Percentiles rank a stretch among this genome's conserved stretches.
Conservation (phyloP, 2,797 vertebrate species). For the Sardinella longiceps region DNA sequence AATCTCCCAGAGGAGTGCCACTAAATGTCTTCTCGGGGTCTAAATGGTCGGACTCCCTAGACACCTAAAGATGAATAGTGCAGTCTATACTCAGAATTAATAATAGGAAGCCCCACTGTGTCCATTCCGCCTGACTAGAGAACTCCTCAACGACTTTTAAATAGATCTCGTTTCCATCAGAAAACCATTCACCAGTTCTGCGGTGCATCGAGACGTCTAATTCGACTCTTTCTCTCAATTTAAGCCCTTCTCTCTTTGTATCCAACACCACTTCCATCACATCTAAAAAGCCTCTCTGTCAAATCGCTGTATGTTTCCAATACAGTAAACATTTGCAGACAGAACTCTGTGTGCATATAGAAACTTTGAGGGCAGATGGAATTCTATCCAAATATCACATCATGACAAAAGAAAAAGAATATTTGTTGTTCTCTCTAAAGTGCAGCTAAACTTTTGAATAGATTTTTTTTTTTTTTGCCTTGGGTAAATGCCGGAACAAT, state of each 20-base stretch:
- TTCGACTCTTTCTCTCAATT: neutral
- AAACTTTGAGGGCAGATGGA: neutral
- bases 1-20: neutral
- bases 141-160: constrained; percentile 49
- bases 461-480: neutral
- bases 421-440: neutral
- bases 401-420: neutral
- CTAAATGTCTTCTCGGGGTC: constrained; percentile 35
- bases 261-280: neutral
- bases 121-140: constrained; percentile 39
- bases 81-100: constrained; percentile 45
- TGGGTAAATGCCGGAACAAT: constrained; percentile 6
- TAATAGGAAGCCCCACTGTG: constrained; percentile 34
- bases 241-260: neutral
- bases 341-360: neutral
- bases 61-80: constrained; percentile 47
- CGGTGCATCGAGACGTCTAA: neutral
- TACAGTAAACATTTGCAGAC: neutral
- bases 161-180: constrained; percentile 42
- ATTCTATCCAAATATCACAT: neutral
- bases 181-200: neutral
- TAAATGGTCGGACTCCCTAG: constrained; percentile 42
- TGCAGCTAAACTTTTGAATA: neutral
- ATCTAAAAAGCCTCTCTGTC: neutral
- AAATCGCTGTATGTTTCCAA: neutral